phyloP scores from a whole-genome alignment of 92 coral and sea anemone species.

The Plumapathes pennacea region DNA sequence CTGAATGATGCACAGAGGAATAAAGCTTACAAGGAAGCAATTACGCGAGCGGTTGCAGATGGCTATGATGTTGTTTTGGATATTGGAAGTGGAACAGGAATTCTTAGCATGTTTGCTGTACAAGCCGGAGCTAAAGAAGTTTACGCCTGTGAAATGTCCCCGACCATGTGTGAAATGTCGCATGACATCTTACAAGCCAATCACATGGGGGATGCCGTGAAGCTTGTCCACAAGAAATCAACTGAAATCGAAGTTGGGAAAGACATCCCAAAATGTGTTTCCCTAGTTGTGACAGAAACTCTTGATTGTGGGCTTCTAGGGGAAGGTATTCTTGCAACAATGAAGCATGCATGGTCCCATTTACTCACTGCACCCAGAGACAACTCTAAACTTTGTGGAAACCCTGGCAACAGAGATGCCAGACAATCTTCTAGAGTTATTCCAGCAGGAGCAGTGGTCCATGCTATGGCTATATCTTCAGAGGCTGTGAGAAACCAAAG shows the following conservation, averaged over 20 bases:
- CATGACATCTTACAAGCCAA: conserved; percentile 78
- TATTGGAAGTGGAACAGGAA: conserved; percentile 97
- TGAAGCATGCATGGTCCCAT: conserved; percentile 78
- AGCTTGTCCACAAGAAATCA: conserved; percentile 83
- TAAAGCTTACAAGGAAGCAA: conserved; percentile 80
- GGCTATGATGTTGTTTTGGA: conserved; percentile 79
- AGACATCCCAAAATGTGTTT: conserved; percentile 66
- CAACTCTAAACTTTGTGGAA: too few relatives aligned
- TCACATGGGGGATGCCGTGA: conserved; percentile 65
- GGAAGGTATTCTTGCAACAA: conserved; percentile 85
- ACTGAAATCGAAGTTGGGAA: conserved; percentile 69
- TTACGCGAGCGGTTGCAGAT: conserved; percentile 55
- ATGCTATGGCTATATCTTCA: conserved; percentile 72
- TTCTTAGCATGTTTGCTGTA: conserved; percentile 93
- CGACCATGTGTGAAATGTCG: conserved; percentile 93
- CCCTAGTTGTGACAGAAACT: conserved; percentile 86
- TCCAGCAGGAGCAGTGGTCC: conserved; percentile 79
- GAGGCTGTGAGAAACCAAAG: conserved; percentile 68
- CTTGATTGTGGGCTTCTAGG: conserved; percentile 97
- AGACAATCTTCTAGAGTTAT: conserved; percentile 58
- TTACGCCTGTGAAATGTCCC: conserved; percentile 95
- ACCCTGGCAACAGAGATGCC: neutral
- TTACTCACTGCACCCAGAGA: conserved; percentile 30
- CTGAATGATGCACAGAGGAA: conserved; percentile 85
- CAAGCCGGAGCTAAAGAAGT: conserved; percentile 90